Conservation (phyloP, 92 coral and sea anemone species). For the Umimayanthus chanpuru region DNA sequence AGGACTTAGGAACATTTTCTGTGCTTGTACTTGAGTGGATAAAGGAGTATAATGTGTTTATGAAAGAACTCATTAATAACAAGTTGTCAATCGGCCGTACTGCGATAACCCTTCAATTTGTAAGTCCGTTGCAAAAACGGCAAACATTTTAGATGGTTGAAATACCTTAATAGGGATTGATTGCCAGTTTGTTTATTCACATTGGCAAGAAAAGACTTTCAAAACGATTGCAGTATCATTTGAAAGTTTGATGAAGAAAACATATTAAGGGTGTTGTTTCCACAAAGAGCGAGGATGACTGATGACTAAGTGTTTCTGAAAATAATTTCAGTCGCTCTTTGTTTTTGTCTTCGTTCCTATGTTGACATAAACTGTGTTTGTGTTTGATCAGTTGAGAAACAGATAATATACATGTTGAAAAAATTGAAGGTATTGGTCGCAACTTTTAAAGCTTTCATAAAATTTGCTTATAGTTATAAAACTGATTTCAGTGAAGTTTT, state of each 20-base stretch:
- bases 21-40: conserved; percentile 3
- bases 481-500: neutral
- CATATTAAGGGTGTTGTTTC: neutral
- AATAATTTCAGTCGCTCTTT: neutral
- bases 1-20: neutral
- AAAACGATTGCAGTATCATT: neutral
- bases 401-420: neutral
- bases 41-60: conserved; percentile 16
- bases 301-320: neutral
- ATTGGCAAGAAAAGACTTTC: neutral
- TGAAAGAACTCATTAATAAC: conserved; percentile 16
- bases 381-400: neutral
- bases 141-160: conserved; percentile 4
- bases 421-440: neutral
- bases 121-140: neutral
- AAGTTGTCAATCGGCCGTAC: neutral
- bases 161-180: conserved; percentile 3
- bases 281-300: neutral
- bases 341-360: neutral
- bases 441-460: neutral
- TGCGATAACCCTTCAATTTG: conserved; percentile 11
- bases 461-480: neutral
- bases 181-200: conserved; percentile 13
- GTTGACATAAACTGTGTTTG: neutral
- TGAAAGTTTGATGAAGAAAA: conserved; percentile 11